Evolutionary conservation across 2,797 vertebrate species (phyloP), one percentile per base, ranked within the genome.

Genomic region (Monodelphis domestica): DNA sequence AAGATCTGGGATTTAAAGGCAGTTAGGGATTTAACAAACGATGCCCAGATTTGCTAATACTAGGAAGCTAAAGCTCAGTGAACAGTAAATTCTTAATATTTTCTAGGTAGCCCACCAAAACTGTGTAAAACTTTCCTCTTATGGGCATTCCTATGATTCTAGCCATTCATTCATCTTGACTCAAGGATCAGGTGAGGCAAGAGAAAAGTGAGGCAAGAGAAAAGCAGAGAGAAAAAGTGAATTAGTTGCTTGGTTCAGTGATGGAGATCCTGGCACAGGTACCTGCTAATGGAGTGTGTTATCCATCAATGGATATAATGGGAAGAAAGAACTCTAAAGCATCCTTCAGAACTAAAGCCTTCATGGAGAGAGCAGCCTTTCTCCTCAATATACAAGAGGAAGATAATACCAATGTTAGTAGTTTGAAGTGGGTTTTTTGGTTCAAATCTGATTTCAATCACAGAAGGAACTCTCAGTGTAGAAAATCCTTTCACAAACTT

Each of bases 401-500:
- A n/a, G 59, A 63, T 38, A n/a, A 63, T 10, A 70, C 63, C 17
- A 38, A 38, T 38, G n/a, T 38, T 38, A 38, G 14, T 70, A 70
- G 63, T 70, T 70, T 21, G 15, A 70, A n/a, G 70, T n/a, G n/a
- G 63, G 63, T 7, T 1, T 38, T 70, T 70, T 70, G n/a, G 63
- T 70, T 70, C n/a, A 38, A 15, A 70, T 38, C 15, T 38, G n/a
- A 53, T 53, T 53, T 53, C 53, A 53, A 11, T 53, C 11, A 11
- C 11, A 53, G 5, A 11, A 53, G 53, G 53, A 53, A 5, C 11
- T 53, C 15, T 63, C 33, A 1, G 6, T 10, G 63, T 38, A 24
- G n/a, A 21, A 56, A 78, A 28, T 29, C 14, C 5, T 2, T 0
- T 0, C 5, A 15, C 54, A 6, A 55, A 38, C 0, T 10, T 54